Percentiles rank a stretch among this genome's conserved stretches.
Conservation (phyloP, 2,113 vertebrate genomes). For the Charina bottae region DNA sequence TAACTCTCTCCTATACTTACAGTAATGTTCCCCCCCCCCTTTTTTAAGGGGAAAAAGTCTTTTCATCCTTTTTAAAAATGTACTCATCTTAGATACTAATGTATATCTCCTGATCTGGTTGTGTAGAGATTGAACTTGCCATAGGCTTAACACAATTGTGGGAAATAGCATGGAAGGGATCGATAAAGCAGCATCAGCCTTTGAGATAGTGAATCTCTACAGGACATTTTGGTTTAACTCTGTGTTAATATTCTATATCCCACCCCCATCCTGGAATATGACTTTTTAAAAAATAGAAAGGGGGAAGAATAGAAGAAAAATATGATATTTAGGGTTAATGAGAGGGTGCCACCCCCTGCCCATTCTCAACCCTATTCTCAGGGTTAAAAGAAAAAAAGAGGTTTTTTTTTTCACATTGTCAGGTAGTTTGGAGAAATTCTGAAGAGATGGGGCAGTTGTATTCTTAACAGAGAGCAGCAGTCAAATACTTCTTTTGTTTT, state of each 20-base stretch:
- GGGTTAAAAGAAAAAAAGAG: neutral
- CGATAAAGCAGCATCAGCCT: constrained; percentile 75
- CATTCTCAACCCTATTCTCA: neutral
- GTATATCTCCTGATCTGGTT: constrained; percentile 75
- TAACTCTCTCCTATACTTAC: constrained; percentile 62
- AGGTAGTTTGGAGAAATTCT: neutral
- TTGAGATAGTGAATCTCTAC: constrained; percentile 72
- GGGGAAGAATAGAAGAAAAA: neutral
- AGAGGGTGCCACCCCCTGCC: neutral
- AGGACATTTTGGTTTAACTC: constrained; percentile 70
- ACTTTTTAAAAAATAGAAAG: neutral
- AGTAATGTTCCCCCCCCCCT: constrained; percentile 23
- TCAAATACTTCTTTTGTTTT: neutral
- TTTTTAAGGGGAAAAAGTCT: constrained; percentile 60
- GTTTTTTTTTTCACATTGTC: neutral
- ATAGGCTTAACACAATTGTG: constrained; percentile 70
- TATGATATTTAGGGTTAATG: neutral
- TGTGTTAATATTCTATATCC: constrained; percentile 59
- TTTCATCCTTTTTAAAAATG: constrained; percentile 67
- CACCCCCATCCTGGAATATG: constrained; percentile 48
- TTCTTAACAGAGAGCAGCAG: neutral
- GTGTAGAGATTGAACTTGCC: constrained; percentile 76
- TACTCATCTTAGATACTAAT: constrained; percentile 73
- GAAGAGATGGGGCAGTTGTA: neutral
- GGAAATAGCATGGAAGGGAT: constrained; percentile 71